Conservation (phyloP, 2,797 vertebrate species). For the Takifugu rubripes region DNA sequence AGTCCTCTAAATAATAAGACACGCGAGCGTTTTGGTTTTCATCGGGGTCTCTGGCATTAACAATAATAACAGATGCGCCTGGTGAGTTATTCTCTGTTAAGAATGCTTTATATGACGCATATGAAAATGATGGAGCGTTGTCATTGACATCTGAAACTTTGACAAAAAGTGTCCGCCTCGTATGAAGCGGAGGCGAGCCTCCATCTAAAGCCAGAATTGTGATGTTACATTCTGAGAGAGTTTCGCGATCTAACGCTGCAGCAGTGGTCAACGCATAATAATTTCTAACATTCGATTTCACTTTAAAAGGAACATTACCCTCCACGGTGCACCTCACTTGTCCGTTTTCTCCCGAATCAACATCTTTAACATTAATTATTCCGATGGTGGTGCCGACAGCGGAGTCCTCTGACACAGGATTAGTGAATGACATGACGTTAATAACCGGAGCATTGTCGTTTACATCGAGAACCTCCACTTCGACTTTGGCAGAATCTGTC, state of each 20-base stretch:
- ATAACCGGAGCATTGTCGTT: conserved; percentile 82
- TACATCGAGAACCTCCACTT: conserved; percentile 76
- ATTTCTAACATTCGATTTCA: conserved; percentile 53
- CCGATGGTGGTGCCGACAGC: conserved; percentile 67
- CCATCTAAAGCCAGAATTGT: conserved; percentile 60
- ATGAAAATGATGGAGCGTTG: conserved; percentile 64
- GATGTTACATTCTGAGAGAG: conserved; percentile 58
- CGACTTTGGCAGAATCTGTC: conserved; percentile 64
- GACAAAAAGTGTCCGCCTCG: conserved; percentile 36
- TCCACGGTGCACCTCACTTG: conserved; percentile 43
- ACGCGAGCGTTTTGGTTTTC: conserved; percentile 72
- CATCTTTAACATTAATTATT: conserved; percentile 74
- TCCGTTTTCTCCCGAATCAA: conserved; percentile 57
- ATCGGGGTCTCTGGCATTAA: conserved; percentile 62
- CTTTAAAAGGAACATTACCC: conserved; percentile 42
- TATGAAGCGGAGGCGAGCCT: conserved; percentile 59
- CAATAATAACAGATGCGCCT: conserved; percentile 42
- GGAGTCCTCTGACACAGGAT: conserved; percentile 75
- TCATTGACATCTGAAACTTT: conserved; percentile 74
- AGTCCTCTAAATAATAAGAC: conserved; percentile 64
- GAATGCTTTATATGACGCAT: conserved; percentile 10
- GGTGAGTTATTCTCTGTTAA: conserved; percentile 56
- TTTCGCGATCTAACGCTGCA: conserved; percentile 64
- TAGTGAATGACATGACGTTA: conserved; percentile 70
- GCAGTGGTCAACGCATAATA: conserved; percentile 62